These are phyloP conservation scores for Poeciliopsis paucimaculata DNA, from an alignment of 2,797 vertebrate genomes.

Conservation along the genomic window DNA sequence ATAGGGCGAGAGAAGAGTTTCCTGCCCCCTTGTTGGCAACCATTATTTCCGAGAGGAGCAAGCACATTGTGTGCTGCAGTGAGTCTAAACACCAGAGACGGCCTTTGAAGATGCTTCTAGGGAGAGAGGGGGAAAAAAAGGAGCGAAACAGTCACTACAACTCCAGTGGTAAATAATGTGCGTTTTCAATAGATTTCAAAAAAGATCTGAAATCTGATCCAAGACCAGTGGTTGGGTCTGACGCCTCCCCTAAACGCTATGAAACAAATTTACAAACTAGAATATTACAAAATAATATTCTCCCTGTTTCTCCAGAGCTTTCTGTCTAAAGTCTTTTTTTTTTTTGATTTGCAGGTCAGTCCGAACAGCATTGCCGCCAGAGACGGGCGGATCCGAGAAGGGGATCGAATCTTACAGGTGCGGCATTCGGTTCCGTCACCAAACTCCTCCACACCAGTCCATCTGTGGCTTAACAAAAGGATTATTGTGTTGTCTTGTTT, in stretches of 20 bases:
- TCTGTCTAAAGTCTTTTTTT: slow-evolving; percentile 22
- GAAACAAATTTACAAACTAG: neutral
- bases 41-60: slow-evolving; percentile 70
- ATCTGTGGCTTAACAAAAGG: slow-evolving; percentile 49
- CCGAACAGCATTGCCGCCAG: slow-evolving; percentile 94
- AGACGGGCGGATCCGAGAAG: slow-evolving; percentile 93
- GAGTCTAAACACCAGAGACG: slow-evolving; percentile 26
- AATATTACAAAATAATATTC: slow-evolving; percentile 23
- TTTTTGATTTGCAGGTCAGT: slow-evolving; percentile 82
- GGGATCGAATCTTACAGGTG: slow-evolving; percentile 96
- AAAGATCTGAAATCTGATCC: neutral
- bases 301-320: neutral
- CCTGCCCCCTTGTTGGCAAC: slow-evolving; percentile 70
- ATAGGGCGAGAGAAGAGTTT: slow-evolving; percentile 77
- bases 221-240: neutral
- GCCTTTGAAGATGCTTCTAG: slow-evolving; percentile 13
- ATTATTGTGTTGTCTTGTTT: slow-evolving; percentile 49
- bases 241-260: neutral
- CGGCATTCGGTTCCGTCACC: neutral
- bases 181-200: neutral
- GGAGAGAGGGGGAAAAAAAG: slow-evolving; percentile 24
- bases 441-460: slow-evolving; percentile 9
- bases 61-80: slow-evolving; percentile 35
- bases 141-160: slow-evolving; percentile 8
- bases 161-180: slow-evolving; percentile 26